These are phyloP conservation scores for Physella acuta DNA, from an alignment of 1,140 invertebrate species.

Conservation along the genomic window DNA sequence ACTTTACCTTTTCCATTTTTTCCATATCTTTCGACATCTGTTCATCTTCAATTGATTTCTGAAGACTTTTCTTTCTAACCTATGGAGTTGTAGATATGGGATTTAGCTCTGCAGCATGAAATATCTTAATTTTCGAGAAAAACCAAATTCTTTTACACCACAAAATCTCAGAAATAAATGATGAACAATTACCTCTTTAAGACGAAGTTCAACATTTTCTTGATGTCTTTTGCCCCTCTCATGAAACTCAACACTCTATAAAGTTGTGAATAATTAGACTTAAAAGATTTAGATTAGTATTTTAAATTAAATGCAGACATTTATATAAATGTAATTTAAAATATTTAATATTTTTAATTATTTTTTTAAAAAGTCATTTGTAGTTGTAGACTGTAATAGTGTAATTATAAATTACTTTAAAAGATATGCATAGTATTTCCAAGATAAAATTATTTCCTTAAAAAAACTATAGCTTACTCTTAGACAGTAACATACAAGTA, in stretches of 20 bases:
- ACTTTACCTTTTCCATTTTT: constrained; percentile 83
- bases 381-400: background rate
- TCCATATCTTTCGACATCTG: constrained; percentile 79
- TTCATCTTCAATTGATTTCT: constrained; percentile 74
- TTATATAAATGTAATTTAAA: too few species aligned
- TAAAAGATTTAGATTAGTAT: too few species aligned
- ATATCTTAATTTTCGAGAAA: background rate
- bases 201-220: constrained; percentile 76
- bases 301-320: too few species aligned
- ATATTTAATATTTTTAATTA: too few species aligned
- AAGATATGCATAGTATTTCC: too few species aligned
- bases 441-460: too few species aligned
- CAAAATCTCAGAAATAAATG: background rate
- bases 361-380: background rate
- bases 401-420: too few species aligned
- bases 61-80: constrained; percentile 74
- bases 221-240: constrained; percentile 91
- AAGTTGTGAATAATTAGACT: too few species aligned
- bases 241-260: constrained; percentile 86
- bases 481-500: too few species aligned
- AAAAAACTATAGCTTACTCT: too few species aligned
- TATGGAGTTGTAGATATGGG: too few species aligned
- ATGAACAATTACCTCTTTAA: constrained; percentile 74
- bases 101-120: too few species aligned
- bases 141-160: background rate